Base-by-base conservation (phyloP, 2,888 invertebrate species). In the Luperina testacea region DNA sequence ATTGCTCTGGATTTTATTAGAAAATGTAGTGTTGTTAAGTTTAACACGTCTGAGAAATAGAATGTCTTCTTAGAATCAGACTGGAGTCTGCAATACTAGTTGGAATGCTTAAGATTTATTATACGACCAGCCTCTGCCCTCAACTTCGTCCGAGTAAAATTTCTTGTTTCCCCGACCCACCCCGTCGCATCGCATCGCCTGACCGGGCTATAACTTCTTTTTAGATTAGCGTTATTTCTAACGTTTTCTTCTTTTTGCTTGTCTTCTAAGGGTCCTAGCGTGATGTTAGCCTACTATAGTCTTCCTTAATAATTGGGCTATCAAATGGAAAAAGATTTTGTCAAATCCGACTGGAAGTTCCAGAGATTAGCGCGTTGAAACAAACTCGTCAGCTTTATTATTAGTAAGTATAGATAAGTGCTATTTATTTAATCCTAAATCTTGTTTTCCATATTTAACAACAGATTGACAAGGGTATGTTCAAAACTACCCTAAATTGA, bases 41-140 rank as follows among this genome's bases (percentile, higher is more conserved):
- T 82, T 73, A 82, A 82, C 64, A 57, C 53, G 59, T 53, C 72
- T 65, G 59, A 70, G 82, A 82, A 82, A 82, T 82, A 70, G 51
- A 82, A 82, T 82, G 72, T 70, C 78, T 82, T 82, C 78, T 82
- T 65, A 48, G 82, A 82, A 82, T 70, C 82, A 32, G 48, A 57
- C 15, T 77, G 27, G 71, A 64, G 42, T 69, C 72, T 77, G 72
- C 72, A 48, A 82, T 82, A 70, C 53, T 77, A 38, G 78, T 78
- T 82, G 82, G 78, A 82, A 82, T 82, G 72, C 78, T 78, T 48
- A 77, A 73, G 74, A 80, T 70, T 68, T 57, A 81, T 68, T 57
- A 38, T 24, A 68, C 11, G 24, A 24, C 57, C 4, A 59, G 57
- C 57, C 1, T n/a, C 57, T 57, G 11, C 4, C 57, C 11, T n/a